These are phyloP conservation scores for Clanis bilineata DNA, from an alignment of 2,888 invertebrate genomes.

Conservation along the genomic window DNA sequence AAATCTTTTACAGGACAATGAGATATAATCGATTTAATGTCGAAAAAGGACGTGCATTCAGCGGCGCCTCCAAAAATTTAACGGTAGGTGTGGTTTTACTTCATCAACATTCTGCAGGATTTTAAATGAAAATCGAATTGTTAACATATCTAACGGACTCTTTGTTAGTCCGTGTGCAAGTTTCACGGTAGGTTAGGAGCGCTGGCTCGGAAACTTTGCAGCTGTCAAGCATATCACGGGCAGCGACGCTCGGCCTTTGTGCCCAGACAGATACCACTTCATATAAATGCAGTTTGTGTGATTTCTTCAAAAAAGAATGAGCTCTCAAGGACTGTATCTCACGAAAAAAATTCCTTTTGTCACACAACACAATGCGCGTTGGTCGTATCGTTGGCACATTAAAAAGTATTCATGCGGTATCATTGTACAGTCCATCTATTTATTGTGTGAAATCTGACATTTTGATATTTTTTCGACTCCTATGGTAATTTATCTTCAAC, in stretches of 20 bases:
- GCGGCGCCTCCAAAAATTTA: conserved; percentile 50
- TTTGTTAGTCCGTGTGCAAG: conserved; percentile 65
- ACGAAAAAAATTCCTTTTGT: conserved; percentile 73
- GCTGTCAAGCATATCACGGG: conserved; percentile 74
- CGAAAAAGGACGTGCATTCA: conserved; percentile 46
- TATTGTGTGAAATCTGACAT: conserved; percentile 75
- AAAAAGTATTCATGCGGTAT: conserved; percentile 82
- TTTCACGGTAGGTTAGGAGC: conserved; percentile 68
- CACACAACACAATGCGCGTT: conserved; percentile 66
- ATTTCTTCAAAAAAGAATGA: conserved; percentile 68
- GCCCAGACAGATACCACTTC: conserved; percentile 71
- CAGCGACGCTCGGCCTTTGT: conserved; percentile 70
- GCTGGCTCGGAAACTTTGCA: conserved; percentile 63
- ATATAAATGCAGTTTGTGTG: conserved; percentile 81
- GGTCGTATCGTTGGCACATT: conserved; percentile 81
- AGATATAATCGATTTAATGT: conserved; percentile 59
- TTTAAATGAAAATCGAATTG: conserved; percentile 70
- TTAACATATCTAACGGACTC: conserved; percentile 65
- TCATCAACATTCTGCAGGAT: conserved; percentile 56
- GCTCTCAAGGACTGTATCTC: conserved; percentile 71
- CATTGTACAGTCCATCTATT: conserved; percentile 63
- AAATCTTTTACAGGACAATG: conserved; percentile 55
- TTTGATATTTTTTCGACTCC: conserved; percentile 50
- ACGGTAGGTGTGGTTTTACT: conserved; percentile 69
- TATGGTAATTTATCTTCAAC: conserved; percentile 25